Evolutionary conservation across 2,888 invertebrate species (phyloP), one percentile per base, ranked within the genome.

Genomic region (Cremastinae sp.): DNA sequence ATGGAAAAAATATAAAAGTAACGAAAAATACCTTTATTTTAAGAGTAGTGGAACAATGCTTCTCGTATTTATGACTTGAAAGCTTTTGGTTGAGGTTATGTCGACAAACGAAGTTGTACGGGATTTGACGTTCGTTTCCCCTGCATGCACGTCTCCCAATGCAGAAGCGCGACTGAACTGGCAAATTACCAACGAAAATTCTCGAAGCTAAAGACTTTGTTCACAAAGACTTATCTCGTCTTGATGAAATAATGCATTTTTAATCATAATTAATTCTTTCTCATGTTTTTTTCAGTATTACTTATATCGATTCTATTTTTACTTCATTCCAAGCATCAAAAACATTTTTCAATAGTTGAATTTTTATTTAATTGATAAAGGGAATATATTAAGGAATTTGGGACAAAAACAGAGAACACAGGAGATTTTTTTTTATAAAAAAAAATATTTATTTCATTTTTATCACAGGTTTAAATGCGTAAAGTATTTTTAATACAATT

Each of bases 381-480:
- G n/a, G n/a, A n/a, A n/a, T n/a, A n/a, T n/a, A n/a, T n/a, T n/a
- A 10, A 53, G 14, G 18, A 38, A 8, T 3, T 1, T 9, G 18
- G 18, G 18, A 18, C 43, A 16, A 20, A 20, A 56, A 65, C 45
- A n/a, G 47, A 47, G 1, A 51, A 64, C 54, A 18, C 2, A 22
- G 20, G 2, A 28, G 51, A 45, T 45, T 9, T 61, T 59, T 47
- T 49, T 62, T 41, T 36, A 61, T 34, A 22, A 53, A 51, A 41
- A 54, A 28, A 0, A 16, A 34, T 47, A 65, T 72, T 16, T 45
- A 28, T 51, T 72, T 22, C 16, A 36, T 14, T 14, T 16, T 38
- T 59, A 68, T 68, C 65, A 72, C 72, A 72, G 58, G 49, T 65
- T 58, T 12, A 64, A 58, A 53, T 62, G 54, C 54, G 62, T 36